Evolutionary conservation across 2,113 vertebrate genomes (phyloP), one percentile per base, ranked within the genome.

Genomic region (Meleagris gallopavo): DNA sequence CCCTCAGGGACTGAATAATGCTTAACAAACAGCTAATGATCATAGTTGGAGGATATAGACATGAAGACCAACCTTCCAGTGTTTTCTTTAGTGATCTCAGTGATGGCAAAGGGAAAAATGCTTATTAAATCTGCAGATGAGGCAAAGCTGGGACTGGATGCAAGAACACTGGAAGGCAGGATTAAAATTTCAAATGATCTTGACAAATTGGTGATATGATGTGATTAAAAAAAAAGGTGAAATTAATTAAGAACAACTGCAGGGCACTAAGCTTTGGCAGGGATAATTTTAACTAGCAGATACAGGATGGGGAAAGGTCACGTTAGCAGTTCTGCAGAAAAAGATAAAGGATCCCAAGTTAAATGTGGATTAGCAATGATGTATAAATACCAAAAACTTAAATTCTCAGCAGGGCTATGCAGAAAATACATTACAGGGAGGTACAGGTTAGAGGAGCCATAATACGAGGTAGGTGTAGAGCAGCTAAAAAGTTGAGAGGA

Each of bases 11-110:
- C 72, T 85, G 82, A 91, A n/a, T 60, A n/a, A 78, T 60, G 62
- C 89, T 77, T 94, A 86, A 88, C 62, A 67, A 95, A 61, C 36
- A 79, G 54, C 78, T 91, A 94, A 93, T 70, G 89, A 85, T 30
- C 34, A 50, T 34, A 73, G 38, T 94, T 73, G 32, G 38, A 82
- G 72, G 76, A 83, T 70, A n/a, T 34, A 76, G 88, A 48, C 75
- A 62, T 22, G 67, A 79, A 88, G 45, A 70, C 58, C 79, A 69
- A 94, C 24, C 64, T 93, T 88, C 79, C 64, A 83, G 2, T 93
- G 93, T 94, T 93, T 96, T 91, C 85, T 80, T 93, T 91, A 66
- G 92, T 96, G 95, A 95, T 25, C 93, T 95, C 90, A 95, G 93
- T 3, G 16, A 71, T 88, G 67, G 85, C 79, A 91, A 75, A 89